Evolutionary conservation across 2,888 invertebrate species (phyloP), one percentile per base, ranked within the genome.

Genomic region (Epirrhoe tristata): DNA sequence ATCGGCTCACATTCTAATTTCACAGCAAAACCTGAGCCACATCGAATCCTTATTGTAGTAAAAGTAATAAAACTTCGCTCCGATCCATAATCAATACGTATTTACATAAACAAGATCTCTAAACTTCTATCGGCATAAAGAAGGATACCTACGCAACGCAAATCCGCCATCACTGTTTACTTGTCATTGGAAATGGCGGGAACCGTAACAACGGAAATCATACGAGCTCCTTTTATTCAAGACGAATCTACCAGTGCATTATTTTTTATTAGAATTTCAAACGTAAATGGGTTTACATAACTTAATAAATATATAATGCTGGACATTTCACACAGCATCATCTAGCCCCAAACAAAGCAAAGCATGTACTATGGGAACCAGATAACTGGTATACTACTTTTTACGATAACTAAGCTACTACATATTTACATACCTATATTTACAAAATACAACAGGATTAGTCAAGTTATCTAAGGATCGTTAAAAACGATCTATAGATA

Each of bases 131-230:
- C 52, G 43, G 34, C 70, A 67, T 73, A 70, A 69, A 72, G 46
- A 55, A 72, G 67, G 73, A 67, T 69, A 62, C n/a, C n/a, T n/a
- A n/a, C n/a, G n/a, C n/a, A n/a, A n/a, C n/a, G 34, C 43, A 48
- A 66, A 67, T 63, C 48, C 65, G 63, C 63, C 64, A 69, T 70
- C 64, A 61, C 62, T 61, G 63, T 51, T 70, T 68, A 46, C 53
- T 36, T 34, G 53, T 60, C 60, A 58, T 39, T 63, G 56, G 59
- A 57, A 57, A 56, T 63, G 66, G 63, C 63, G 63, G 60, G 56
- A 67, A 59, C 53, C n/a, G 51, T 62, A 52, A 31, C 50, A 54
- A 31, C n/a, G 60, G 55, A 67, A 63, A 52, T 67, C 58, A 63
- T 31, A 31, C 10, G 55, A 55, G 58, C 39, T 62, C 54, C 54